Evolutionary conservation across 2,797 vertebrate genomes (phyloP).

Genomic region (Clarias platycephalus): DNA sequence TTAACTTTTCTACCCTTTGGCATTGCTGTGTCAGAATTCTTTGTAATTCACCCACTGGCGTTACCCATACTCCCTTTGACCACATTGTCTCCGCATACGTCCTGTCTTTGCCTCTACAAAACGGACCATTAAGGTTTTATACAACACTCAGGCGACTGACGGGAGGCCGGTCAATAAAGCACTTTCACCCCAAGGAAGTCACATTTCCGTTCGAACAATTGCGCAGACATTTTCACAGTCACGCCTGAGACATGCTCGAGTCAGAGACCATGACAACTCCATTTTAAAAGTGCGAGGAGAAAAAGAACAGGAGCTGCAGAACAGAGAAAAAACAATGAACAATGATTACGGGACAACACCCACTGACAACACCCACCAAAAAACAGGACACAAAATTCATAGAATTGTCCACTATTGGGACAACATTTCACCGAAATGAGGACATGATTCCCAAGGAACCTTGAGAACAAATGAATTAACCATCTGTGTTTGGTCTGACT

Average conservation of each 20-base stretch:
- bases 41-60: slow-evolving; percentile 28
- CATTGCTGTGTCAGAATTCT: slow-evolving; percentile 24
- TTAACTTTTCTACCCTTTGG: slow-evolving; percentile 34
- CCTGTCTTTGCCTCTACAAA: slow-evolving; percentile 39
- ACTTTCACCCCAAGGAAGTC: slow-evolving; percentile 34
- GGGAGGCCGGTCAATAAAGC: slow-evolving; percentile 28
- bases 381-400: not conserved
- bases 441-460: slow-evolving; percentile 9
- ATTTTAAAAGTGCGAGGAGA: not conserved
- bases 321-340: slow-evolving; percentile 10
- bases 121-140: slow-evolving; percentile 39
- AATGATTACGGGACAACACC: not conserved
- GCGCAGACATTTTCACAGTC: slow-evolving; percentile 18
- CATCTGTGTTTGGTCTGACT: slow-evolving; percentile 37
- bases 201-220: slow-evolving; percentile 24
- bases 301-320: slow-evolving; percentile 2
- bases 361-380: not conserved
- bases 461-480: slow-evolving; percentile 34
- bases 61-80: slow-evolving; percentile 24
- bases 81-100: slow-evolving; percentile 25
- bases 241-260: not conserved
- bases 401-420: not conserved
- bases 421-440: not conserved
- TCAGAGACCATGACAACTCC: slow-evolving; percentile 24
- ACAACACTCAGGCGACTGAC: slow-evolving; percentile 23